Evolutionary conservation across 2,888 invertebrate species (phyloP).

Genomic region (Mimumesa dahlbomi): DNA sequence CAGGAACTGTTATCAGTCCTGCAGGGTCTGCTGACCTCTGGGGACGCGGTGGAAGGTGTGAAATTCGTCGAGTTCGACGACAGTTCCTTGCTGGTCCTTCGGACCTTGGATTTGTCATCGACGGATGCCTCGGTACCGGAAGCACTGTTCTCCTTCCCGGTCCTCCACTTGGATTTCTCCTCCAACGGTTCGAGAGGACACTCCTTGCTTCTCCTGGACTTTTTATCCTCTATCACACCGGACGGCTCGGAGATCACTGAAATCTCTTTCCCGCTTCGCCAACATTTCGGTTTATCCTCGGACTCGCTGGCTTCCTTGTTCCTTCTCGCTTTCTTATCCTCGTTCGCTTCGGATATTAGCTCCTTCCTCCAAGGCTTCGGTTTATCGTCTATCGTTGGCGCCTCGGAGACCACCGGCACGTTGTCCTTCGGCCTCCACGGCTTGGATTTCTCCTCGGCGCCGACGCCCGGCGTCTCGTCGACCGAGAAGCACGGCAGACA

Average conservation of each 20-base stretch:
- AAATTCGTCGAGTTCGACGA: neutral
- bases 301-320: no score
- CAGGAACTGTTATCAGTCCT: conserved; percentile 33
- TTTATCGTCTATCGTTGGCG: conserved; percentile 51
- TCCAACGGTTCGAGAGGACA: conserved; percentile 8
- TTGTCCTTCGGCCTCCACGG: conserved; percentile 69
- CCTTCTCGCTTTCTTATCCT: neutral
- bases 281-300: no score
- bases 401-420: conserved; percentile 61
- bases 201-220: conserved; percentile 26
- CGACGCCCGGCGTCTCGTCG: conserved; percentile 60
- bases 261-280: no score
- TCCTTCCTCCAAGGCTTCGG: conserved; percentile 32
- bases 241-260: no score
- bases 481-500: conserved; percentile 73
- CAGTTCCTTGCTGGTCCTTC: conserved; percentile 3
- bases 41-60: conserved; percentile 17
- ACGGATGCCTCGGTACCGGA: no score
- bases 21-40: conserved; percentile 32
- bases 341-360: no score
- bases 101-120: no score
- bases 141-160: conserved; percentile 17
- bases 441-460: conserved; percentile 68
- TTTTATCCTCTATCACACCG: conserved; percentile 30
- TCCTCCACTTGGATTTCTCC: conserved; percentile 12